Evolutionary conservation across 2,113 vertebrate species (phyloP).

Genomic region (Syrmaticus mikado): DNA sequence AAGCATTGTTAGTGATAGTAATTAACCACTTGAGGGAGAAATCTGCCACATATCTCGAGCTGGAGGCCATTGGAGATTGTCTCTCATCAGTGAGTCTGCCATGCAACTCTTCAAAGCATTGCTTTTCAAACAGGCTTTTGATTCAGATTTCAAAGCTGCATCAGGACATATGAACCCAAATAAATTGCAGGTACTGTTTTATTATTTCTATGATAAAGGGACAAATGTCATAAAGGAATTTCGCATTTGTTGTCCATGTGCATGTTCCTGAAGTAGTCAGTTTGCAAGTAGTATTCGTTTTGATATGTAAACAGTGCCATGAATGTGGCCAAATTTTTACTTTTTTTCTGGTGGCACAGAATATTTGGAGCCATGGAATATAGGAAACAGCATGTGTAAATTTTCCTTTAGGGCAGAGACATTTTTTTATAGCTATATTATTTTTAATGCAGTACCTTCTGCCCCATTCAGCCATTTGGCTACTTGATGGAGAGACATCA

Average conservation of each 20-base stretch:
- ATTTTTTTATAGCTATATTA: neutral
- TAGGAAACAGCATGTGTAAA: neutral
- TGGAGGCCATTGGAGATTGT: neutral
- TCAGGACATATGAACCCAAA: neutral
- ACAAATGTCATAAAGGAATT: neutral
- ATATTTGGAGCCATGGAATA: neutral
- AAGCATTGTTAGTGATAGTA: neutral
- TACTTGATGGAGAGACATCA: neutral
- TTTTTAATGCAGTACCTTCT: neutral
- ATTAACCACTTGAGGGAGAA: neutral
- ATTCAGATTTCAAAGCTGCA: neutral
- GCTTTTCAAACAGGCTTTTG: neutral
- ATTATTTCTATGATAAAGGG: neutral
- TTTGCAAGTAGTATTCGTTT: neutral
- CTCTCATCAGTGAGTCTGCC: neutral
- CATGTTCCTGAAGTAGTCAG: neutral
- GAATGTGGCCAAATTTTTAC: neutral
- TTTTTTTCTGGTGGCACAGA: neutral
- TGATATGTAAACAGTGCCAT: neutral
- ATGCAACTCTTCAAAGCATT: neutral
- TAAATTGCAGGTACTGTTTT: neutral
- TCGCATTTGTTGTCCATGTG: rapidly evolving
- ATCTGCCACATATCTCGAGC: neutral
- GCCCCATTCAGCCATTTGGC: neutral
- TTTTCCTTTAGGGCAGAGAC: neutral